Base-by-base conservation (phyloP, 2,888 invertebrate species). In the Drosophila limbata region DNA sequence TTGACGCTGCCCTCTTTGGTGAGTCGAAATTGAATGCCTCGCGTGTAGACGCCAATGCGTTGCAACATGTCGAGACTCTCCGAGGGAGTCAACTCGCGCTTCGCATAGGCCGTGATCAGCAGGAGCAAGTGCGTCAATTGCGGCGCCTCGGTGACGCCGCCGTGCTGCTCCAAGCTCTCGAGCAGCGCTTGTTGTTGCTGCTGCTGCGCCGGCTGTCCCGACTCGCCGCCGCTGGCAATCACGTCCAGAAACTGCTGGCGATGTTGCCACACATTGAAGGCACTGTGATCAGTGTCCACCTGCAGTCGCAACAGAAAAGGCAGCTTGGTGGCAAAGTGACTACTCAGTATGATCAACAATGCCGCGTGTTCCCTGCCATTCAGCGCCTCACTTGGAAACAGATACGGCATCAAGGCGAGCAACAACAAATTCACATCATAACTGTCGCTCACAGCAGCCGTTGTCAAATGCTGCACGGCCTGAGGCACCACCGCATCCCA, bases 381-480 rank as follows among this genome's bases (percentile, higher is more conserved):
- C 3, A 90, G 55, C 0, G 61, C 66, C 0, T 76, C 73, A 2
- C 62, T 28, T 0, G 91, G 92, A 60, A 91, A 90, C 2, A 92
- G 67, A 39, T 90, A 71, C 1, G 90, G 85, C 88, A 91, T 91
- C 40, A 92, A 31, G 0, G 89, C 75, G n/a, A 92, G 57, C 4
- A 91, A 37, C 47, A 92, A 63, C 15, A 91, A 48, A 65, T 92
- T 90, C 1, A 68, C 63, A 57, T 92, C 91, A 35, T 94, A 93
- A 2, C 79, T 28, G 1, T 93, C 92, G 48, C 93, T 88, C 0
- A 92, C 88, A 19, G 92, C 86, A 0, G 93, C 73, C 0, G 93
- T 90, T 52, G 94, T 94, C 56, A 95, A 92, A 82, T 94, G 94
- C 0, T 90, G 75, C 3, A 95, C 91, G 1, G 93, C 92, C 60